Evolutionary conservation across 37 sponge, comb jelly and placozoan genomes (phyloP).

Genomic region (Axinella damicornis): DNA sequence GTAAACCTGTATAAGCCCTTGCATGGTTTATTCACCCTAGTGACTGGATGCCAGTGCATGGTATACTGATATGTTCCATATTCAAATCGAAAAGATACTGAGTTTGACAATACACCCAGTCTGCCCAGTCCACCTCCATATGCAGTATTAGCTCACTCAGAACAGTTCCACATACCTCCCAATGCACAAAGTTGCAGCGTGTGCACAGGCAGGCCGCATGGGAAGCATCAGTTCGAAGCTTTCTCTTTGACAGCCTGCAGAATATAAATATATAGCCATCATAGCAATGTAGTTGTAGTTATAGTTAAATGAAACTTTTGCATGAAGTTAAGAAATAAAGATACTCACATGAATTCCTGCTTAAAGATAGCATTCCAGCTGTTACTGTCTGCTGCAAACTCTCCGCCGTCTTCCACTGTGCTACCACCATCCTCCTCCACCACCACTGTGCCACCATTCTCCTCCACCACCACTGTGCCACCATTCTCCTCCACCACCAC

Average conservation of each 20-base stretch:
- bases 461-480: neutral
- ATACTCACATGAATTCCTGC: neutral
- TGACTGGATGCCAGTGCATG: no score
- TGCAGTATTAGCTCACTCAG: neutral
- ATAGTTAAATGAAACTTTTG: no score
- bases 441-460: neutral
- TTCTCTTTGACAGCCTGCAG: neutral
- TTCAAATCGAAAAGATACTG: no score
- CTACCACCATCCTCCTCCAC: neutral
- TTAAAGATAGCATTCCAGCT: neutral
- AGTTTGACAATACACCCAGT: no score
- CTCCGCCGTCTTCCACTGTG: neutral
- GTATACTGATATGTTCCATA: no score
- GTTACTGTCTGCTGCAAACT: neutral
- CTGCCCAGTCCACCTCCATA: no score
- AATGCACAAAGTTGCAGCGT: constrained; percentile 33
- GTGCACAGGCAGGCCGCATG: constrained; percentile 24
- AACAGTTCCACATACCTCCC: constrained; percentile 35
- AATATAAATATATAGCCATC: no score
- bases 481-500: neutral
- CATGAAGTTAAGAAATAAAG: neutral
- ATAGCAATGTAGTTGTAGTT: no score
- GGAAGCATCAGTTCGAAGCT: neutral
- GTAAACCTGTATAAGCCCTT: no score
- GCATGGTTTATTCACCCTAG: no score